These are phyloP conservation scores for Drosophila nigrodunni DNA, from an alignment of 1,140 invertebrate species.

Conservation along the genomic window DNA sequence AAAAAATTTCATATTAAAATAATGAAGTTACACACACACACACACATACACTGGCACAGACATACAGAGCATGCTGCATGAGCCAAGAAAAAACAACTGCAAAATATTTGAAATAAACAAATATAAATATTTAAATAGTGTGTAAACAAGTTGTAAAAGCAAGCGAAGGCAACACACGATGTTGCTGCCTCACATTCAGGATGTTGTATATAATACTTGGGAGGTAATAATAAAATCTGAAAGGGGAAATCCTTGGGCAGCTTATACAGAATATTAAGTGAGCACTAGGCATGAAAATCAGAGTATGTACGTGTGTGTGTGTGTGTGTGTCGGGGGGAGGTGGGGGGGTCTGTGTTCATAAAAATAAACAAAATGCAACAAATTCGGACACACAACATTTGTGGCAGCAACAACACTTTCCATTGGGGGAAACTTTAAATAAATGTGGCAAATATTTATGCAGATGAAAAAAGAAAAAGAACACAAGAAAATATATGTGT, in stretches of 20 bases:
- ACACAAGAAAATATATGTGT: not conserved
- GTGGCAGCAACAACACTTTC: constrained; percentile 9
- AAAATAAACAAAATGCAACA: constrained; percentile 27
- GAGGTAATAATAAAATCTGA: constrained; percentile 14
- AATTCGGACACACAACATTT: constrained; percentile 12
- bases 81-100: constrained; percentile 9
- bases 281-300: not conserved
- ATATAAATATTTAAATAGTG: constrained; percentile 19
- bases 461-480: not conserved
- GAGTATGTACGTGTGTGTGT: not conserved
- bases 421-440: not conserved
- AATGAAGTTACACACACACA: constrained; percentile 18
- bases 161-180: constrained; percentile 1
- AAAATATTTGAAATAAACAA: constrained; percentile 1
- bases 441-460: constrained; percentile 12
- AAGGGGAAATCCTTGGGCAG: not conserved
- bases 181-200: not conserved
- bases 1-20: constrained; percentile 1
- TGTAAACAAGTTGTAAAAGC: constrained; percentile 33
- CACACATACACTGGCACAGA: constrained; percentile 6
- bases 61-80: constrained; percentile 33
- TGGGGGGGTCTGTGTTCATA: not conserved
- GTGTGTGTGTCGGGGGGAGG: not conserved
- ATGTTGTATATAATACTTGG: constrained; percentile 5
- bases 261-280: constrained; percentile 8